A percentile compares a stretch with the other conserved stretches of the same genome.
Conservation (phyloP, 1,140 invertebrate species). For the Metaphire vulgaris region DNA sequence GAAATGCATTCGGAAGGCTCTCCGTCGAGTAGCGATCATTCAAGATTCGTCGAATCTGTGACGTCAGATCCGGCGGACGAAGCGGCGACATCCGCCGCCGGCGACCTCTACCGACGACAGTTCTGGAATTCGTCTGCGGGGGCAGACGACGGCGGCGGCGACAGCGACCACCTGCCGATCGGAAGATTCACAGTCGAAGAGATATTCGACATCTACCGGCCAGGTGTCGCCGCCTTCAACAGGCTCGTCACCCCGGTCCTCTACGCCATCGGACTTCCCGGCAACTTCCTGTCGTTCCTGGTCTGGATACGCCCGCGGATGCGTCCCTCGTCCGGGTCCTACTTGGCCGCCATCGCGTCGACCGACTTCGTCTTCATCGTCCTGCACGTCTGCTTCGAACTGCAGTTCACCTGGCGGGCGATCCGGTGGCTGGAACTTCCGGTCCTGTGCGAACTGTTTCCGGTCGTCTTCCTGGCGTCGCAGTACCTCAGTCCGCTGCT, state of each 20-base stretch:
- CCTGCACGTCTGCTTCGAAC: slow-evolving; percentile 22
- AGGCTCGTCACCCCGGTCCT: slow-evolving; percentile 19
- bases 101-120: too few species aligned
- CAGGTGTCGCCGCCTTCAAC: slow-evolving; percentile 14
- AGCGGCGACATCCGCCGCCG: too few species aligned
- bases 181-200: too few species aligned
- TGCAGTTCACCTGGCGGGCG: slow-evolving; percentile 21
- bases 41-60: too few species aligned
- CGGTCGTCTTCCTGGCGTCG: slow-evolving; percentile 36
- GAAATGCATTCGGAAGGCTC: too few species aligned
- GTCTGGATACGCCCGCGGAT: slow-evolving; percentile 27
- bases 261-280: slow-evolving; percentile 28
- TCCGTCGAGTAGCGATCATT: too few species aligned
- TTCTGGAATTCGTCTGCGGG: too few species aligned
- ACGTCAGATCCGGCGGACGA: too few species aligned
- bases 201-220: background rate
- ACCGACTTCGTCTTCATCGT: slow-evolving; percentile 29
- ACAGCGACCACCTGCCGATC: too few species aligned
- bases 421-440: slow-evolving; percentile 30
- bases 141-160: too few species aligned
- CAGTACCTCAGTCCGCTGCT: too few species aligned
- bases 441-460: slow-evolving; percentile 38
- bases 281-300: slow-evolving; percentile 29
- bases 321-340: slow-evolving; percentile 28
- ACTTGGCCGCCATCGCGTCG: slow-evolving; percentile 27